Conservation (phyloP, 2,113 vertebrate species). For the Takifugu flavidus region DNA sequence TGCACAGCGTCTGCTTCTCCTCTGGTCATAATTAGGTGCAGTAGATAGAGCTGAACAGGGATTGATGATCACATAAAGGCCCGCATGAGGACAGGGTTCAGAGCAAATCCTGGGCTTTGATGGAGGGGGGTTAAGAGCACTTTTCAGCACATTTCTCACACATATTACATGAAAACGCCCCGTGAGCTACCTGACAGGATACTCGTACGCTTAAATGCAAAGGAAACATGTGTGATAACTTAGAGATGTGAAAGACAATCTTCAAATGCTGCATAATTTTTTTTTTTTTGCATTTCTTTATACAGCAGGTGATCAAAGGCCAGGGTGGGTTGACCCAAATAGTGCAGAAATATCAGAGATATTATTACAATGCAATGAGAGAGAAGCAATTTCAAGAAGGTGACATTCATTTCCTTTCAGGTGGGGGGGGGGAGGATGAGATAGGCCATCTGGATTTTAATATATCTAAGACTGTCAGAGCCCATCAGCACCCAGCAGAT, state of each 20-base stretch:
- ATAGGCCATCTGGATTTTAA: slow-evolving; percentile 46
- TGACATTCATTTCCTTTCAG: slow-evolving; percentile 61
- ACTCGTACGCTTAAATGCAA: slow-evolving; percentile 1
- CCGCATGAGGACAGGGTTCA: slow-evolving; percentile 39
- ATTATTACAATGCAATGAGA: slow-evolving; percentile 34
- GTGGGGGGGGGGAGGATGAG: slow-evolving; percentile 34
- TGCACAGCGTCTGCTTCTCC: slow-evolving; percentile 31
- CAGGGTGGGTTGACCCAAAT: background rate
- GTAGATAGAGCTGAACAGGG: slow-evolving; percentile 44
- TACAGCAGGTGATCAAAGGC: slow-evolving; percentile 8
- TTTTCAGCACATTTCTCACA: slow-evolving; percentile 50
- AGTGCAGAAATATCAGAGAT: slow-evolving; percentile 20
- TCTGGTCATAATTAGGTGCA: slow-evolving; percentile 60
- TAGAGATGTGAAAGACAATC: background rate
- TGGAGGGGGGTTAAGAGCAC: slow-evolving; percentile 52
- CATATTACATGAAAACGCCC: slow-evolving; percentile 40
- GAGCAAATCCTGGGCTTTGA: slow-evolving; percentile 51
- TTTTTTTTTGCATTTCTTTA: slow-evolving; percentile 1
- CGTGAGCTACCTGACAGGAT: slow-evolving; percentile 34
- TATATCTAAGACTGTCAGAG: slow-evolving; percentile 46
- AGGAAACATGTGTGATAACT: slow-evolving; percentile 1
- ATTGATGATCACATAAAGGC: slow-evolving; percentile 48
- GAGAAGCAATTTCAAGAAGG: slow-evolving; percentile 43
- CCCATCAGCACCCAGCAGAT: slow-evolving; percentile 21
- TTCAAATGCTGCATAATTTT: background rate